Base-by-base conservation (phyloP, 2,797 vertebrate genomes). In the Paedocypris micromegethes region DNA sequence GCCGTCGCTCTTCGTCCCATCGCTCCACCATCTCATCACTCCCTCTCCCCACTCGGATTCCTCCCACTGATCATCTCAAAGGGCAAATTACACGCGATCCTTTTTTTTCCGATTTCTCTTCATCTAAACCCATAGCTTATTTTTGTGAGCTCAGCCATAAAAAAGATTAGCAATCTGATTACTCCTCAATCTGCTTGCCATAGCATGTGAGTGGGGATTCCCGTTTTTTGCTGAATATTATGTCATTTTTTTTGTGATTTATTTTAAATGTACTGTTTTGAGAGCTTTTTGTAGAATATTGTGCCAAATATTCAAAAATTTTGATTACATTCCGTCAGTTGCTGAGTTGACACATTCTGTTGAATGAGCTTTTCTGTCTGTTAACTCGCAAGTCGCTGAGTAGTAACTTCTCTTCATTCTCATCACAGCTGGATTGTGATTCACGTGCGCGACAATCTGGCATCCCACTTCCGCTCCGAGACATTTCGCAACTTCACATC, bases 11-110 rank as follows among this genome's bases (percentile, higher is more conserved):
- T 23, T 37, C 37, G 58, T 46, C 45, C 49, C 6, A 41, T 61
- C 2, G 78, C 37, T 44, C 50, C 38, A n/a, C 41, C 40, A 41
- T 5, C 23, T n/a, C 55, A 50, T 50, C 60, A 49, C 43, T 66
- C 23, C 48, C 40, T 43, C 63, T 7, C 57, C 42, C 55, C 23
- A 40, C 39, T 77, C 83, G 86, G 83, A 80, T 76, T 79, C 82
- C 77, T 78, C 79, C 81, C 55, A 75, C 80, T 40, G 77, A 84
- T 84, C 73, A 82, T 81, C 80, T 82, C 81, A 84, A 83, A 85
- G 79, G 71, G 80, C 72, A 84, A 86, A 82, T 85, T 84, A 84
- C 68, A 58, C 56, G 59, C 51, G 73, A 72, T 82, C 77, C 66
- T 70, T 70, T 49, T 2, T 48, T 77, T 8, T 73, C 55, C 23